Conservation (phyloP, 2,113 vertebrate species). For the Spea bombifrons region DNA sequence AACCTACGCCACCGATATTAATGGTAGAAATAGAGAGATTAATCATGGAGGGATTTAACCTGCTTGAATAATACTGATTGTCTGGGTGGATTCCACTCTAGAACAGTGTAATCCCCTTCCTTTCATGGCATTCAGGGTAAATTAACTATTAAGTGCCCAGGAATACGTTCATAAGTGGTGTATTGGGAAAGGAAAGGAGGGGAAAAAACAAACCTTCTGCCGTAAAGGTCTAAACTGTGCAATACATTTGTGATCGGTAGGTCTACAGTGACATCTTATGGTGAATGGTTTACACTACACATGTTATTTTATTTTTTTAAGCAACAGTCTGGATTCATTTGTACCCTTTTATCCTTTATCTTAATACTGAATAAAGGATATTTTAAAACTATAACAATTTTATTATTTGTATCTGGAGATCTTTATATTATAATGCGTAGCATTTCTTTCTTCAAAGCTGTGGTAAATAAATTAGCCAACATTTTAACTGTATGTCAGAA, state of each 20-base stretch:
- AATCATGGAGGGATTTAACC: slow-evolving; percentile 18
- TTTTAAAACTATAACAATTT: no score
- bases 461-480: no score
- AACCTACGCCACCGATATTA: slow-evolving; percentile 15
- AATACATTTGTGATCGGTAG: not conserved
- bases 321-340: not conserved
- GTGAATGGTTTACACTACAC: slow-evolving; percentile 3
- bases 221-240: no score
- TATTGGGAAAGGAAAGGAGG: not conserved
- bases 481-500: not conserved
- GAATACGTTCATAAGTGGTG: not conserved
- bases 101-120: not conserved
- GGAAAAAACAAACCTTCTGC: not conserved
- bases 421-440: no score
- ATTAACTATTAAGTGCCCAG: not conserved
- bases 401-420: no score
- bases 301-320: not conserved
- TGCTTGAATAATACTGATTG: slow-evolving; percentile 2
- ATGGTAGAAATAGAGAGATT: slow-evolving; percentile 12
- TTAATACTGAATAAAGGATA: no score
- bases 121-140: not conserved
- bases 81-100: slow-evolving; percentile 14
- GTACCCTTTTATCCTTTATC: no score
- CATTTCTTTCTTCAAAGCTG: no score
- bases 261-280: slow-evolving; percentile 39